Conservation (phyloP, 2,797 vertebrate species). For the Holocentrus rufus region DNA sequence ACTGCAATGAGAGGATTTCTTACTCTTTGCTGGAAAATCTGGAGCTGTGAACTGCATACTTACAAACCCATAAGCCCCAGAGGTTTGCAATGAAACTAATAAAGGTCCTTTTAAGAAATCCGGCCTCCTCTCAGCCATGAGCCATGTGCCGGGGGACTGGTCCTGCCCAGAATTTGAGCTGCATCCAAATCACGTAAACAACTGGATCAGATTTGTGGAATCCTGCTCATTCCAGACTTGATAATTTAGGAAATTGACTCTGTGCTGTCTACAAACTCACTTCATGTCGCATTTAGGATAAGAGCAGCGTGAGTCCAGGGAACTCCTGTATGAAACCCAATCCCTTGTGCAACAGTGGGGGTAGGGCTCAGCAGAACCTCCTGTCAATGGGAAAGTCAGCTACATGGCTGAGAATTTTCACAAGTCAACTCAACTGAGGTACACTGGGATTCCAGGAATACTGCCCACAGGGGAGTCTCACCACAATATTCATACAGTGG, state of each 20-base stretch:
- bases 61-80: constrained; percentile 73
- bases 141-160: constrained; percentile 58
- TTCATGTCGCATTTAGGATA: constrained; percentile 39
- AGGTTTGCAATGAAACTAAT: constrained; percentile 80
- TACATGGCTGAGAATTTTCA: constrained; percentile 76
- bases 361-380: constrained; percentile 39
- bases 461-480: constrained; percentile 51
- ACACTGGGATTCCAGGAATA: constrained; percentile 73
- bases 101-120: constrained; percentile 80
- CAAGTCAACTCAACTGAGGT: constrained; percentile 74
- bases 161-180: constrained; percentile 55
- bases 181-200: constrained; percentile 70
- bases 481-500: constrained; percentile 63
- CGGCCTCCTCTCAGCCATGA: constrained; percentile 58
- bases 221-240: constrained; percentile 36
- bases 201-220: constrained; percentile 61
- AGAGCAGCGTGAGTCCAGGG: constrained; percentile 18
- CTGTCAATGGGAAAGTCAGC: constrained; percentile 54
- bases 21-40: constrained; percentile 74
- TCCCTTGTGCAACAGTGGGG: constrained; percentile 45
- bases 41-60: constrained; percentile 73
- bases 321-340: constrained; percentile 59
- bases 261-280: constrained; percentile 27
- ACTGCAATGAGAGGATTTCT: constrained; percentile 61
- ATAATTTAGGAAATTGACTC: constrained; percentile 49